phyloP scores from a whole-genome alignment of 2,113 vertebrate genomes.

The Protobothrops flavoviridis region DNA sequence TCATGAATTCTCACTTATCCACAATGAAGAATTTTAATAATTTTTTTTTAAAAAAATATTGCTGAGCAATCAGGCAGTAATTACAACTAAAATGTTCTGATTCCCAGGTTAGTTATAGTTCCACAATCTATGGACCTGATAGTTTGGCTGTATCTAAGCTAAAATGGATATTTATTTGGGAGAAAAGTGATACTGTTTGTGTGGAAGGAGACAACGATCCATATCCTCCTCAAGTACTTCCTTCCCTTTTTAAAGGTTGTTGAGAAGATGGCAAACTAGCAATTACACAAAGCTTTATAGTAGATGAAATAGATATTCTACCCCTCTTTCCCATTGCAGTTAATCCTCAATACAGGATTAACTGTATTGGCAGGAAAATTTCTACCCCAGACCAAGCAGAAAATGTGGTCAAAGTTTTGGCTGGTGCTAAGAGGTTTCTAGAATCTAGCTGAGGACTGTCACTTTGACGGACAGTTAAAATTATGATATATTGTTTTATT shows the following conservation, averaged over 20 bases:
- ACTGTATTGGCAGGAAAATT: neutral
- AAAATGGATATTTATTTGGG: neutral
- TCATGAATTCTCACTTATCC: neutral
- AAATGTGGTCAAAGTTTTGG: neutral
- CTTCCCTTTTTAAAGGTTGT: neutral
- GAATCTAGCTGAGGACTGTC: neutral
- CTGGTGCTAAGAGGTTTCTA: neutral
- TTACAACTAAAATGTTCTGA: neutral
- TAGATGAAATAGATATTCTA: neutral
- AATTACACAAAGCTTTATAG: neutral
- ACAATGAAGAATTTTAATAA: neutral
- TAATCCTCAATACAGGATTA: neutral
- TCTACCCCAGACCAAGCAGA: neutral
- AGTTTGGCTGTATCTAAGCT: neutral
- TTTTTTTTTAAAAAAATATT: neutral
- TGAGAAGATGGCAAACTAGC: neutral
- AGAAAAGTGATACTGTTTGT: neutral
- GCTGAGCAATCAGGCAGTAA: neutral
- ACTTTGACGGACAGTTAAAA: neutral
- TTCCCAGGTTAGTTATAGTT: neutral
- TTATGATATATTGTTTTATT: neutral
- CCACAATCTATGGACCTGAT: neutral
- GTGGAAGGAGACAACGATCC: neutral
- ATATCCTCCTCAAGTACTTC: neutral
- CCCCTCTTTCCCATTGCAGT: neutral